Conservation (phyloP, 1,140 invertebrate species). For the Campodea augens region DNA sequence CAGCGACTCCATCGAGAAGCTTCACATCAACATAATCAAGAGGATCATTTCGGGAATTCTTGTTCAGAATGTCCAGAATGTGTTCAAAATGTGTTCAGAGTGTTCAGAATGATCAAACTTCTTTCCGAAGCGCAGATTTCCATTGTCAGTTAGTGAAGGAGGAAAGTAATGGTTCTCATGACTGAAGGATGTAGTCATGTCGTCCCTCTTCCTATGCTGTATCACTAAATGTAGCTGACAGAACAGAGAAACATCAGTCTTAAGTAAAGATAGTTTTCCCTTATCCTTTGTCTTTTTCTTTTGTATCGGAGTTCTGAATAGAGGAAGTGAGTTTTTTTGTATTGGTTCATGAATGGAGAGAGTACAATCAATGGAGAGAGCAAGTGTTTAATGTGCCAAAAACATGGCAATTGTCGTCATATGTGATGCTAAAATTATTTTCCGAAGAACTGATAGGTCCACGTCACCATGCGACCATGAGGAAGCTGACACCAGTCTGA, state of each 20-base stretch:
- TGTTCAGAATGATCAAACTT: neutral
- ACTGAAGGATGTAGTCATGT: neutral
- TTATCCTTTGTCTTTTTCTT: neutral
- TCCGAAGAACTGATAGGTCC: no score
- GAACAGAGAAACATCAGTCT: conserved; percentile 1
- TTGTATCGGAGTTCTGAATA: neutral
- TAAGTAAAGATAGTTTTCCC: neutral
- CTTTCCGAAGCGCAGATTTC: neutral
- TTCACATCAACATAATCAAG: neutral
- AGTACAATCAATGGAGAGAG: neutral
- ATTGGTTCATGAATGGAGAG: neutral
- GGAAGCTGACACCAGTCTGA: no score
- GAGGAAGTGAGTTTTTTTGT: neutral
- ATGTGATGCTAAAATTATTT: no score
- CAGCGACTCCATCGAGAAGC: neutral
- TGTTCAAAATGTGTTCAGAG: no score
- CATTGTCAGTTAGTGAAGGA: neutral
- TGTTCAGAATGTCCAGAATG: neutral
- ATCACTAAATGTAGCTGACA: neutral
- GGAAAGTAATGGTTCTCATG: neutral
- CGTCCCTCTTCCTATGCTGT: neutral
- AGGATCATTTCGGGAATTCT: neutral
- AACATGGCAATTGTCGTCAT: no score
- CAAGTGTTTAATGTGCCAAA: no score
- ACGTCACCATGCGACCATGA: no score